Evolutionary conservation across 2,888 invertebrate species (phyloP), one percentile per base, ranked within the genome.

Genomic region (Pheosia gnoma): DNA sequence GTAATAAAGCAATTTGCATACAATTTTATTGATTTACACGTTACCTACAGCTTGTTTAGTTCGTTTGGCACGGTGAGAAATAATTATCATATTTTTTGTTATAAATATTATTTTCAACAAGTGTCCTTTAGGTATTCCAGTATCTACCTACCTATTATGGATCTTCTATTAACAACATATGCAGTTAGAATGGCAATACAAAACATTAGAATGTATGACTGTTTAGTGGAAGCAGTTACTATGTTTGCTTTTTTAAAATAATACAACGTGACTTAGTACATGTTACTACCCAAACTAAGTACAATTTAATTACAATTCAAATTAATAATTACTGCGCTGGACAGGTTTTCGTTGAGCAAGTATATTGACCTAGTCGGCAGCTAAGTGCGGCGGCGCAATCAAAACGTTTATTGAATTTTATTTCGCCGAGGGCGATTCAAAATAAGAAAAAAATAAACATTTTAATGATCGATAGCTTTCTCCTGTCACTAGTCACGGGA

Each of bases 401-500:
- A 70, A 63, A 68, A 66, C 38, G 65, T 70, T 65, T 65, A 45
- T 59, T 53, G 25, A 59, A 53, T 36, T 53, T 58, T 56, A 61
- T 64, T 57, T 62, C 57, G 61, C 65, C 61, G 57, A 62, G 56
- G 59, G 63, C 62, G 47, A 66, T 65, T 64, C 67, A 75, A 76
- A 77, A 37, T 37, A 37, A 53, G 37, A 38, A 53, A 37, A 53
- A 9, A 53, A 9, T 0, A 51, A 2, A 25, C 7, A 25, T 65
- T 68, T 65, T 71, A 71, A 75, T 78, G 74, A 72, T 66, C 65
- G 65, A 75, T 75, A 70, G 81, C 84, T 90, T 89, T 90, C 90
- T 85, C 89, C 79, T 87, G 88, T 86, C 88, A 86, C 83, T 83
- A 83, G 78, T 74, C 73, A 71, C 25, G 64, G 71, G 63, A 74